Base-by-base conservation (phyloP, 2,797 vertebrate species). In the Sus cebifrons region DNA sequence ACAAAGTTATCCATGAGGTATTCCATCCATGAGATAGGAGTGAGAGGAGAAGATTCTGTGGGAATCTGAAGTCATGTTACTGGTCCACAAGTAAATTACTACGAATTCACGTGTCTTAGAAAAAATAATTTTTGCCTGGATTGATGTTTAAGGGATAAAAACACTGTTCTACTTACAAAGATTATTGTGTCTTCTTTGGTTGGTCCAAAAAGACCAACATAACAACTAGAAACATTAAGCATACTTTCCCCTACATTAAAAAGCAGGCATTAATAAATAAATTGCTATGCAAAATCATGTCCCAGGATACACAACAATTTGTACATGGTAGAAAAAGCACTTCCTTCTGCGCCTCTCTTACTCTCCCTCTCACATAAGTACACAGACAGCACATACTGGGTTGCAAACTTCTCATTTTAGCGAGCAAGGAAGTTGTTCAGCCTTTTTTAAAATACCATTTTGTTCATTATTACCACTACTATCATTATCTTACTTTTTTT, bases 41-140 rank as follows among this genome's bases (percentile, higher is more conserved):
- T 54, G 40, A 86, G 32, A 29, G 16, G 52, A 68, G 70, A 54
- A 56, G 58, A 86, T 74, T 32, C 29, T 40, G 56, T 52, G 0
- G 17, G 6, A 64, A 94, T 67, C 49, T 40, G 85, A 6, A 94
- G 81, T 54, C 52, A 86, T 6, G 52, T 0, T 44, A 71, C 75
- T 40, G 89, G 68, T 86, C 56, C 40, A 4, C 29, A 89, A 74
- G 40, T 60, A 15, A 64, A 89, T 89, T 54, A 95, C 87, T 86
- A 96, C 88, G 68, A 91, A 97, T 78, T 96, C 71, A 71, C 88
- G 96, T 74, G 86, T 81, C 91, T 96, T 94, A 75, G 89, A 96
- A 96, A 95, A 94, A 98, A 25, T 8, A 68, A 92, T 52, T 60
- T 97, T 96, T 40, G 83, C 94, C 90, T 98, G 95, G 84, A 93